These are phyloP conservation scores for Hippasteria phrygiana DNA, from an alignment of 53 echinoderm and acorn worm species.

Conservation along the genomic window DNA sequence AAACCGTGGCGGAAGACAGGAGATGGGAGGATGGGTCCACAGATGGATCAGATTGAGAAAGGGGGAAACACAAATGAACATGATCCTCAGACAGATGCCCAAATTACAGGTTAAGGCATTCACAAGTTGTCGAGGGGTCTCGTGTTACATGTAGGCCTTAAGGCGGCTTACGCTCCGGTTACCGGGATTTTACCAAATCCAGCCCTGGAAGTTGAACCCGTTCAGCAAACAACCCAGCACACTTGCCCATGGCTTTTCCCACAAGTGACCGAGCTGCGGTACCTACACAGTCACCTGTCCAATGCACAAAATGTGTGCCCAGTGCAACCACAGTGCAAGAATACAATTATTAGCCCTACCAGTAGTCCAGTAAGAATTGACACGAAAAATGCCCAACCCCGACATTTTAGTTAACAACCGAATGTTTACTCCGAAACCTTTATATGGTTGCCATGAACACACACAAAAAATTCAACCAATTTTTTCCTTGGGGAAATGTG, in stretches of 20 bases:
- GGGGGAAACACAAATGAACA: neutral
- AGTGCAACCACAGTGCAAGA: neutral
- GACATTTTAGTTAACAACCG: too few species aligned
- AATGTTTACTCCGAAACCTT: too few species aligned
- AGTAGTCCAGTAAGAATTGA: too few species aligned
- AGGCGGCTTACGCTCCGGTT: neutral
- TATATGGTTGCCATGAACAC: too few species aligned
- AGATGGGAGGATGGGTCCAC: conserved; percentile 5
- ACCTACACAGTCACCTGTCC: neutral
- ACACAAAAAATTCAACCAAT: too few species aligned
- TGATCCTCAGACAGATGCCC: neutral
- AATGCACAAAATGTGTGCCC: neutral
- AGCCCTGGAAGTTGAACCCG: neutral
- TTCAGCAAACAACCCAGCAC: neutral
- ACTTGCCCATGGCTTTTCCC: neutral
- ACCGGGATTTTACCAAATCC: neutral
- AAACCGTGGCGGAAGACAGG: neutral
- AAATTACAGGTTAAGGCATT: neutral
- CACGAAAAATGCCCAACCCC: too few species aligned
- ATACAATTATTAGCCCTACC: too few species aligned
- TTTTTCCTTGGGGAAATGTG: too few species aligned
- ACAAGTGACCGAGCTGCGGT: neutral
- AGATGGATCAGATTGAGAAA: conserved; percentile 33
- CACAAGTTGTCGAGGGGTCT: neutral
- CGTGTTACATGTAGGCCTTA: neutral